A percentile compares a stretch with the other conserved stretches of the same genome.
phyloP scores from a whole-genome alignment of 2,113 vertebrate species.

The Coryphaenoides rupestris region DNA sequence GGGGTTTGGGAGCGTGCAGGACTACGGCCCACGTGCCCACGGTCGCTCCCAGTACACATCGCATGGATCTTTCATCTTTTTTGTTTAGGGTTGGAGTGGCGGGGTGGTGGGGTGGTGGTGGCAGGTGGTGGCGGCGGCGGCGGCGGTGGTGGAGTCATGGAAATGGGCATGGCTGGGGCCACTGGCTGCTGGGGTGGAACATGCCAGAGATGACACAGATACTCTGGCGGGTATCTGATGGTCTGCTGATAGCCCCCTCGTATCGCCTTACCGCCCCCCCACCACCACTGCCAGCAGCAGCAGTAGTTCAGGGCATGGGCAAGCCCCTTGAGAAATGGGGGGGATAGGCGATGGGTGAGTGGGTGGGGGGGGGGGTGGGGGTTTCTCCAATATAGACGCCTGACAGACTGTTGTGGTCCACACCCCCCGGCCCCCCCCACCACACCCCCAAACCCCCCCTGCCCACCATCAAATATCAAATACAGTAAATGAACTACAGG shows the following conservation, averaged over 20 bases:
- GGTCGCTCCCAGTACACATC: neutral
- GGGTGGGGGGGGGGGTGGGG: no score
- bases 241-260: conserved; percentile 44
- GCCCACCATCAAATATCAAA: no score
- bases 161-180: conserved; percentile 37
- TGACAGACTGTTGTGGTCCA: no score
- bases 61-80: conserved; percentile 43
- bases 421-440: no score
- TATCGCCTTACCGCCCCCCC: conserved; percentile 58
- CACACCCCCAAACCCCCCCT: no score
- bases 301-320: conserved; percentile 20
- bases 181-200: conserved; percentile 52
- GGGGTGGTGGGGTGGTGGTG: no score
- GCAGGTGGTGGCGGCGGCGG: no score
- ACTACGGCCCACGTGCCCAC: no score
- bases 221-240: conserved; percentile 57
- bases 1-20: no score
- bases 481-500: no score
- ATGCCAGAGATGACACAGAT: conserved; percentile 66
- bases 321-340: conserved; percentile 35
- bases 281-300: conserved; percentile 50
- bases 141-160: conserved; percentile 44
- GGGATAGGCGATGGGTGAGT: no score
- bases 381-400: neutral
- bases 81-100: no score